Conservation (phyloP, 2,797 vertebrate species). For the Hemitrygon akajei region DNA sequence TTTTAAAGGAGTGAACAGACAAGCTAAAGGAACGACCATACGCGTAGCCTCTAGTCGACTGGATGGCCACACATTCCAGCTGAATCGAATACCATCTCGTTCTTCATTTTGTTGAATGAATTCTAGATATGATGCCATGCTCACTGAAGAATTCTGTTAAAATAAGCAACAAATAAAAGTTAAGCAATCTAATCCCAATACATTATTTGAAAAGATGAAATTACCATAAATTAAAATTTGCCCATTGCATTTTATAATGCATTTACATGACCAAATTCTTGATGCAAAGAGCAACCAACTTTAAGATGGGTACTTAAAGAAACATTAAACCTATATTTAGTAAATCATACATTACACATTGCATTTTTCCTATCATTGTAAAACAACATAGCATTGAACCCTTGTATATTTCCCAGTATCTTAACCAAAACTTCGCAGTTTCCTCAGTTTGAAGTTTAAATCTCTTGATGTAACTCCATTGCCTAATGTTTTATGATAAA, state of each 20-base stretch:
- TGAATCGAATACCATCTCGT: conserved; percentile 88
- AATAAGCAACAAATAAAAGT: neutral
- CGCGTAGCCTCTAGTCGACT: conserved; percentile 88
- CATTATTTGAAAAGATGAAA: neutral
- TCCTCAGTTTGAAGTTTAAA: neutral
- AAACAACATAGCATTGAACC: neutral
- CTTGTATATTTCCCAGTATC: neutral
- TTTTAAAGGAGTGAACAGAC: conserved; percentile 88
- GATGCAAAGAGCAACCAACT: neutral
- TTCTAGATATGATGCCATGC: conserved; percentile 86
- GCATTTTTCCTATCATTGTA: neutral
- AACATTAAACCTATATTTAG: neutral
- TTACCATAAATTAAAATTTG: neutral
- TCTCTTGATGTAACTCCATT: neutral
- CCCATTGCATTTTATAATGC: neutral
- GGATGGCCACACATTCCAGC: conserved; percentile 97
- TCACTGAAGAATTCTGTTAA: conserved; percentile 40
- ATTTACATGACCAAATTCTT: neutral
- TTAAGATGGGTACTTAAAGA: neutral
- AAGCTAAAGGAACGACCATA: conserved; percentile 87
- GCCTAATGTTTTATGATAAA: neutral
- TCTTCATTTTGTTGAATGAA: conserved; percentile 98
- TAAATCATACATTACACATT: no score
- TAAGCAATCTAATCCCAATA: neutral
- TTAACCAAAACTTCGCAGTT: neutral